Percentiles rank a stretch among this genome's conserved stretches.
phyloP scores from a whole-genome alignment of 2,113 vertebrate species.

The Neotragus pygmaeus region DNA sequence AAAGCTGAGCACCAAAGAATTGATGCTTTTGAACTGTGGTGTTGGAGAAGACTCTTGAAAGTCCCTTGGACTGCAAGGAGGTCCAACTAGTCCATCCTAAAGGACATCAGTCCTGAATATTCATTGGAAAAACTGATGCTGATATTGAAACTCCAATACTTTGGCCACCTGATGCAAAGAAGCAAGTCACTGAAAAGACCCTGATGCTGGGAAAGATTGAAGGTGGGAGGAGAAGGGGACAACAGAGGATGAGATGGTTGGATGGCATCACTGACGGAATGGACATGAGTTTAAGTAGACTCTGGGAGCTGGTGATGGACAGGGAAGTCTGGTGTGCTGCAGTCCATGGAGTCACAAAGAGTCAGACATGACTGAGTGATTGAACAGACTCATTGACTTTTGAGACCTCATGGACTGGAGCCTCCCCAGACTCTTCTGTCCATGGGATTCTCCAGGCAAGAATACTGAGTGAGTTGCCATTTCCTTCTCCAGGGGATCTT shows the following conservation, averaged over 20 bases:
- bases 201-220: neutral
- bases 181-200: neutral
- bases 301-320: neutral
- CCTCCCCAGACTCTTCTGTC: neutral
- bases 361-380: neutral
- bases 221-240: neutral
- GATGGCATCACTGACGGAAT: neutral
- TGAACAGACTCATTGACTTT: neutral
- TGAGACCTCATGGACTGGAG: neutral
- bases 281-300: neutral
- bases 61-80: neutral
- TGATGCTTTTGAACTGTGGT: neutral
- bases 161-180: neutral
- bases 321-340: neutral
- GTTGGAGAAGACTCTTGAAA: neutral
- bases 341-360: neutral
- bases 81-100: neutral
- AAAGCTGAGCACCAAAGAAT: fast-evolving
- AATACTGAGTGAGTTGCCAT: neutral
- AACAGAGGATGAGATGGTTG: neutral
- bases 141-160: neutral
- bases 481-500: neutral
- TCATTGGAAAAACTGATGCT: neutral
- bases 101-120: neutral
- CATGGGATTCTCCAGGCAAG: neutral